A percentile compares a stretch with the other conserved stretches of the same genome.
Conservation (phyloP, 2,113 vertebrate genomes). For the Diphyllodes magnificus region DNA sequence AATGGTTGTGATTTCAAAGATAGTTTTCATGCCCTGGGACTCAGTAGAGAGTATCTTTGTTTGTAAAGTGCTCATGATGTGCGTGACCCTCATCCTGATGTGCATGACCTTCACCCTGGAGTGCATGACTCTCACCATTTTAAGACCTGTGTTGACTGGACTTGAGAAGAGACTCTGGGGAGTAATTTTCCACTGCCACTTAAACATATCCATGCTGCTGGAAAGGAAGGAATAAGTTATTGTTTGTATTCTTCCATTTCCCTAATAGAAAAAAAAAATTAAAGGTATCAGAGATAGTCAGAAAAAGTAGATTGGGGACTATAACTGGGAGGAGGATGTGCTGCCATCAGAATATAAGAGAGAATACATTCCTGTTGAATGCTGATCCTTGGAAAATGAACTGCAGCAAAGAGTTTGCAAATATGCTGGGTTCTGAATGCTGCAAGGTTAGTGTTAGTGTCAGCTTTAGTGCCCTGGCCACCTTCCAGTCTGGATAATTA, state of each 20-base stretch:
- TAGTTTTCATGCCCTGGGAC: not conserved
- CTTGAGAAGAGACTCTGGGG: not conserved
- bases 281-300: not conserved
- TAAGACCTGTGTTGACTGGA: not conserved
- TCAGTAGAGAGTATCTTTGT: not conserved
- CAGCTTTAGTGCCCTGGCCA: slow-evolving; percentile 7
- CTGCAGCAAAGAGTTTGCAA: not conserved
- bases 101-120: not conserved
- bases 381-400: not conserved
- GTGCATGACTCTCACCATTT: not conserved
- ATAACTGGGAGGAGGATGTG: not conserved
- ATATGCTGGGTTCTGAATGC: not conserved
- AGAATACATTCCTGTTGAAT: not conserved
- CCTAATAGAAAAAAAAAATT: not conserved
- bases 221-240: not conserved
- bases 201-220: not conserved
- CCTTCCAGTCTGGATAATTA: slow-evolving; percentile 36
- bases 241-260: not conserved
- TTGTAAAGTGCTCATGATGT: not conserved
- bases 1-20: not conserved
- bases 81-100: not conserved
- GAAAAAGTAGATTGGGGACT: not conserved
- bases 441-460: not conserved
- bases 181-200: not conserved
- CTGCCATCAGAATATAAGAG: not conserved